Evolutionary conservation across 2,888 invertebrate species (phyloP), one percentile per base, ranked within the genome.

Genomic region (Molorchus minor): DNA sequence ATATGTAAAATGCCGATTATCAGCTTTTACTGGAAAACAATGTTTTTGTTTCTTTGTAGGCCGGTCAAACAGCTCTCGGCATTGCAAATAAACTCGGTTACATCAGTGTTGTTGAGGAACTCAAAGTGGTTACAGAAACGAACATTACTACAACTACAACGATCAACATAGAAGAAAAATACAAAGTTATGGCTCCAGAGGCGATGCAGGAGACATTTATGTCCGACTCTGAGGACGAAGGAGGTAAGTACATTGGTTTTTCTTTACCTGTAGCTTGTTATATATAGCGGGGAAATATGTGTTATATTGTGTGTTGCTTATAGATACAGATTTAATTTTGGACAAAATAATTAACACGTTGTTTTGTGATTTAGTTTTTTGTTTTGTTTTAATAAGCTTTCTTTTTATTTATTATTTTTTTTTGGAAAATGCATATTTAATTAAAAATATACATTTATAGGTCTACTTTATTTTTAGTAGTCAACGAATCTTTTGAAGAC

Each of bases 211-310:
- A 99, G 81, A 94, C 96, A 7, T 93, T 98, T 82, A 93, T 99
- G 89, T 96, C 96, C 16, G 99, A 99, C 81, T 98, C 97, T 0
- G 99, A 99, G 80, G 98, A 99, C 83, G 98, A 99, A 87, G 96
- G 95, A 83, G 96, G 95, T 89, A 85, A 77, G 86, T 82, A 54
- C 41, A n/a, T 29, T n/a, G n/a, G n/a, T n/a, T n/a, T 33, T 33
- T 38, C 29, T 21, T 53, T 41, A 33, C 10, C 8, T 38, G 46
- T 16, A 17, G 19, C 20, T 19, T 19, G 60, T 56, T 60, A 60
- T 52, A 60, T 16, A 56, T 60, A 56, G 54, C 40, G 38, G 41
- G 38, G 43, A 25, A 40, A 52, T 41, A 12, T 56, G 17, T 51
- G 19, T 46, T 30, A 16, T 20, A 49, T 62, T 45, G 46, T 55